Evolutionary conservation across 2,888 invertebrate species (phyloP), one percentile per base, ranked within the genome.

Genomic region (Camptogramma bilineatum): DNA sequence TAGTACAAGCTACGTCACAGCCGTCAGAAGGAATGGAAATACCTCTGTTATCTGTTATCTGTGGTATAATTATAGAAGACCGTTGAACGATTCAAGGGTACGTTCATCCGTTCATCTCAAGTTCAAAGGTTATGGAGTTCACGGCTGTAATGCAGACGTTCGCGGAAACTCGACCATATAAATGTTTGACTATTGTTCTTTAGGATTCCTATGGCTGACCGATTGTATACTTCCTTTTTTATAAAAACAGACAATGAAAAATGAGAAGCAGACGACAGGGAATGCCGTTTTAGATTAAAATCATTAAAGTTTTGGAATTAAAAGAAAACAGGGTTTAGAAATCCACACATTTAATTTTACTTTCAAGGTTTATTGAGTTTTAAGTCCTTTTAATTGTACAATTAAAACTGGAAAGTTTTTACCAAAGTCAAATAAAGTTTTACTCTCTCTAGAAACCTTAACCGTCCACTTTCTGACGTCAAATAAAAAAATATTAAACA

Each of bases 71-170:
- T 89, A 88, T 89, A 90, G 85, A 84, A 85, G 86, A 84, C 84
- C 86, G 79, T 72, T 84, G 83, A 77, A 80, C 87, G 81, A 90
- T 86, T 91, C 90, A 90, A 91, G 92, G 92, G 90, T 88, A 87
- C 89, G 82, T 87, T 88, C 85, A 88, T 88, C 85, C 89, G 82
- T 87, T 88, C 85, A 88, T 88, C 85, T 82, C 86, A 91, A 91
- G 91, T 90, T 91, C 92, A 91, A 86, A 90, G 91, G 87, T 91
- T 90, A 79, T 71, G 21, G 80, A 83, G 91, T 83, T 92, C 91
- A 90, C 76, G 85, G 85, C 79, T 82, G 54, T 53, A 63, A 46
- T 42, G 47, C 50, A 65, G 61, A 62, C 66, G 48, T 66, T 66
- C 54, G 74, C 78, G 69, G 69, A 79, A 76, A 69, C 61, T 73